phyloP scores from a whole-genome alignment of 2,797 vertebrate genomes.

The Octomys mimax region DNA sequence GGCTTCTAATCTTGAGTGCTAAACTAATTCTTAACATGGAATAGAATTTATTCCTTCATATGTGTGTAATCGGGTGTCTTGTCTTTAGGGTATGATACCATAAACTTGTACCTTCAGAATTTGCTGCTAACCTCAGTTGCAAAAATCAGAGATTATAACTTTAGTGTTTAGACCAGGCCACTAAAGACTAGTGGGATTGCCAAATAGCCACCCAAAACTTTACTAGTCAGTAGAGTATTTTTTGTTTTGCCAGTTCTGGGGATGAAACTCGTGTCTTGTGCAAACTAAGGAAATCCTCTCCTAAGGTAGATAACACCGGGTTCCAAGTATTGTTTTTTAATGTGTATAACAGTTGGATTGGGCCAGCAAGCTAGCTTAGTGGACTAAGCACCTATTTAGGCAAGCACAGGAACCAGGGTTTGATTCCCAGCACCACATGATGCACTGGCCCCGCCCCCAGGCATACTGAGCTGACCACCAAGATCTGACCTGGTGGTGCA shows the following conservation, averaged over 20 bases:
- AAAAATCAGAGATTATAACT: constrained; percentile 60
- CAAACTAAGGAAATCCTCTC: background rate
- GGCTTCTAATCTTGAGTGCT: background rate
- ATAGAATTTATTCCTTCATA: constrained; percentile 25
- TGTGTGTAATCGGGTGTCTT: background rate
- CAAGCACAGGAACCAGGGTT: too few relatives aligned
- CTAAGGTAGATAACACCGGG: background rate
- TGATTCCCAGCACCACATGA: too few relatives aligned
- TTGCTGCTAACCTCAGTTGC: constrained; percentile 30
- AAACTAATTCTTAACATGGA: background rate
- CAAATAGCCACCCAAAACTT: background rate
- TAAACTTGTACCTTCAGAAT: constrained; percentile 40
- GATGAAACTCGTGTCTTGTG: background rate
- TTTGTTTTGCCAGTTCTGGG: background rate
- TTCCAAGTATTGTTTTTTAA: constrained; percentile 16
- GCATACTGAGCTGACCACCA: too few relatives aligned
- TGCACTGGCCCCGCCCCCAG: too few relatives aligned
- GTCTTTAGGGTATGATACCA: background rate
- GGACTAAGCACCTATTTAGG: too few relatives aligned
- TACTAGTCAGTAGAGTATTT: background rate
- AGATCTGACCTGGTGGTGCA: too few relatives aligned
- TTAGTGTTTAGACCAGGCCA: background rate
- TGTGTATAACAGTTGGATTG: background rate
- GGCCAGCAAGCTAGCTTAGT: too few relatives aligned
- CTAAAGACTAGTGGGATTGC: background rate